A percentile compares a stretch with the other conserved stretches of the same genome.
These are phyloP conservation scores for Anoura caudifer DNA, from an alignment of 2,113 vertebrate species.

Conservation along the genomic window DNA sequence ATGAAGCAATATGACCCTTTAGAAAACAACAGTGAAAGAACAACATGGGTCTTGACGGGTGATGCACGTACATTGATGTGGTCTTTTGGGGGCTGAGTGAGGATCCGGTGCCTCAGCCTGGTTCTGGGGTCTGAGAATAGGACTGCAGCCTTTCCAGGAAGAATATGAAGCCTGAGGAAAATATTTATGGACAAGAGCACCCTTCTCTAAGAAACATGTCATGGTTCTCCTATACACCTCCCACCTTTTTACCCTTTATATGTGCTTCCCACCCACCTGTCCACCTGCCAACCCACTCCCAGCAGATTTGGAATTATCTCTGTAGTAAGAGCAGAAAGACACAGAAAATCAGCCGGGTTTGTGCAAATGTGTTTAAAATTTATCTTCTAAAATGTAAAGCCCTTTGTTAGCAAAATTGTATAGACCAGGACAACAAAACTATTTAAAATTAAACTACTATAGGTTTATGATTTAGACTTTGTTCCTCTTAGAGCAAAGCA, in stretches of 20 bases:
- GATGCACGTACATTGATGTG: neutral
- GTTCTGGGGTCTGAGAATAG: neutral
- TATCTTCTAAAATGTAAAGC: neutral
- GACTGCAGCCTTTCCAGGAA: neutral
- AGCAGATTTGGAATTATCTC: neutral
- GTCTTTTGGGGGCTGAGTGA: neutral
- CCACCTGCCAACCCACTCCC: neutral
- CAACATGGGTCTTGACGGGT: neutral
- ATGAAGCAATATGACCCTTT: neutral
- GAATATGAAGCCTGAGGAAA: neutral
- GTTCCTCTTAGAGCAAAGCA: neutral
- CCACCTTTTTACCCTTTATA: neutral
- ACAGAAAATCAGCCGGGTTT: neutral
- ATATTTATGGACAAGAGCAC: neutral
- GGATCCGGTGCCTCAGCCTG: neutral
- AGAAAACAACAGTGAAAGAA: neutral
- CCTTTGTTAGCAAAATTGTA: neutral
- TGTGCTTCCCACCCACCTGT: neutral
- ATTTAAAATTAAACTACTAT: neutral
- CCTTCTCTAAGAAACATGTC: neutral
- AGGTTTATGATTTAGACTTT: neutral
- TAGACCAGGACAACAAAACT: neutral
- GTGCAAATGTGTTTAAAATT: neutral
- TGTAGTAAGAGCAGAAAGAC: neutral
- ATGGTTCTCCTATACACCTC: rapidly evolving